Evolutionary conservation across 2,797 vertebrate species (phyloP).

Genomic region (Limnodromus scolopaceus): DNA sequence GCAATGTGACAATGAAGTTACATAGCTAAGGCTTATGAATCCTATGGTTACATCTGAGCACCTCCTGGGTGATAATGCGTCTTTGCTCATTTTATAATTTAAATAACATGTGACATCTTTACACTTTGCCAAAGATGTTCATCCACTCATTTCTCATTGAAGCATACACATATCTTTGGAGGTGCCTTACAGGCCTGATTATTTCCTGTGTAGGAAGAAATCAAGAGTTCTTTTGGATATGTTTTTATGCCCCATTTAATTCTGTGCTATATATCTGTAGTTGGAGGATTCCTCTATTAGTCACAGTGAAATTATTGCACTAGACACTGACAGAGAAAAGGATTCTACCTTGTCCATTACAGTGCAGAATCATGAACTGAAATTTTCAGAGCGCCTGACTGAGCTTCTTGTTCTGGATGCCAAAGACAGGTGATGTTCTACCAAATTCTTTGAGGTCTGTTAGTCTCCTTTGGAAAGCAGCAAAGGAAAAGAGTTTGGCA

Average conservation of each 20-base stretch:
- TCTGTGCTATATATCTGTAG: neutral
- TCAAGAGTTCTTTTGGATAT: neutral
- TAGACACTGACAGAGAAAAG: neutral
- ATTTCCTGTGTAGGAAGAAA: neutral
- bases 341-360: neutral
- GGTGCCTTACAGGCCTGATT: neutral
- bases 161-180: neutral
- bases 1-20: neutral
- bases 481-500: rapidly evolving
- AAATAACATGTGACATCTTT: neutral
- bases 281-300: neutral
- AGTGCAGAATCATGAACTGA: neutral
- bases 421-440: neutral
- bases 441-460: neutral
- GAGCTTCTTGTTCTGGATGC: neutral
- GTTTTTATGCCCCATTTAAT: neutral
- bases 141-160: neutral
- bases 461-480: neutral
- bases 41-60: neutral
- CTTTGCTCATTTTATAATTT: neutral
- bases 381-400: neutral
- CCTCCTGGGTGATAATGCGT: neutral
- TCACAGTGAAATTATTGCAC: neutral
- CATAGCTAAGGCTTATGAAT: neutral
- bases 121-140: neutral